phyloP scores from a whole-genome alignment of 2,888 invertebrate species.

The Imbricaverruca yamaguchii region DNA sequence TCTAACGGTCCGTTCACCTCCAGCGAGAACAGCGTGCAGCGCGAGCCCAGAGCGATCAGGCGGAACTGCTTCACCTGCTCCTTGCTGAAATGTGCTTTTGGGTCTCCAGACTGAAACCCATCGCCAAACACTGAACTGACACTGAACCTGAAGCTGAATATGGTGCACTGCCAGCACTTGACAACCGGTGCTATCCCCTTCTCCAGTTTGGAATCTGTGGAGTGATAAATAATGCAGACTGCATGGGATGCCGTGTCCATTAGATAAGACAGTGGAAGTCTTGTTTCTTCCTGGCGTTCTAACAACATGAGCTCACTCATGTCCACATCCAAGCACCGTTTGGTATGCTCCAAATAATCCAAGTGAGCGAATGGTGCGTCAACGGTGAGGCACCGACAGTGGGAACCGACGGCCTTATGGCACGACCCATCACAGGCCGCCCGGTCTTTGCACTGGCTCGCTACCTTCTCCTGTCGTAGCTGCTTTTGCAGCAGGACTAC shows the following conservation, averaged over 20 bases:
- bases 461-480: too few species aligned
- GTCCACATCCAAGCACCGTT: too few species aligned
- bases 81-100: background rate
- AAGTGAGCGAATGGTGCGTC: too few species aligned
- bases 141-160: background rate
- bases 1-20: background rate
- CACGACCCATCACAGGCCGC: too few species aligned
- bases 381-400: too few species aligned
- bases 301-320: too few species aligned
- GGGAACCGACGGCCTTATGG: too few species aligned
- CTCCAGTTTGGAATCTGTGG: background rate
- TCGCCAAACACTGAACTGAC: background rate
- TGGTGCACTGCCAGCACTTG: slow-evolving; percentile 7
- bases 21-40: background rate
- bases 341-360: too few species aligned
- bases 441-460: too few species aligned
- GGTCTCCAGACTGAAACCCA: background rate
- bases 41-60: background rate
- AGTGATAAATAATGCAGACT: background rate
- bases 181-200: background rate
- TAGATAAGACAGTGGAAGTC: too few species aligned
- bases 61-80: background rate
- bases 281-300: too few species aligned
- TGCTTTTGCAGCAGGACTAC: background rate
- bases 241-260: too few species aligned